Percentiles rank a stretch among this genome's conserved stretches.
These are phyloP conservation scores for Gibbula magus DNA, from an alignment of 2,888 invertebrate genomes.

Conservation along the genomic window DNA sequence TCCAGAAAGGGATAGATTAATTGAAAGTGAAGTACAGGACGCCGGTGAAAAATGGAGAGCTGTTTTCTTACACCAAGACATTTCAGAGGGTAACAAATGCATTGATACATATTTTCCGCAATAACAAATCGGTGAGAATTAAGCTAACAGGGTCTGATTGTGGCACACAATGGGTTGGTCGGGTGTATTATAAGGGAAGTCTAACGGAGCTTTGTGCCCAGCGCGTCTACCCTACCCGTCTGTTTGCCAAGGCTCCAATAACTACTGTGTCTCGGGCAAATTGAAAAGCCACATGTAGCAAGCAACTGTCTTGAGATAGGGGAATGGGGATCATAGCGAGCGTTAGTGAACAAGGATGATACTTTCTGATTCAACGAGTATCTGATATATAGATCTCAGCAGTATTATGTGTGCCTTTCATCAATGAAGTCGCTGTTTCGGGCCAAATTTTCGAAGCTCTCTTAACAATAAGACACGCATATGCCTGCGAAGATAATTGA, in stretches of 20 bases:
- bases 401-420: too few species aligned
- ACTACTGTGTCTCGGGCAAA: constrained; percentile 22
- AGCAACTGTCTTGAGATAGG: too few species aligned
- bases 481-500: too few species aligned
- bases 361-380: too few species aligned
- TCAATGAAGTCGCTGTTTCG: too few species aligned
- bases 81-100: background rate
- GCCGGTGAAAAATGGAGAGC: background rate
- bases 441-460: too few species aligned
- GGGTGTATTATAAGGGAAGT: constrained; percentile 6
- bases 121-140: background rate
- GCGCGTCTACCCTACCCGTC: background rate
- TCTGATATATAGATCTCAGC: too few species aligned
- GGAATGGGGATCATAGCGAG: background rate
- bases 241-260: constrained; percentile 19
- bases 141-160: background rate
- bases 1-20: background rate
- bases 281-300: constrained; percentile 21
- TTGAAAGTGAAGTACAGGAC: background rate
- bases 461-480: too few species aligned
- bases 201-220: constrained; percentile 15
- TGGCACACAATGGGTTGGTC: constrained; percentile 5
- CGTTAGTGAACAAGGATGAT: background rate
- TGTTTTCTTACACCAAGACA: background rate
- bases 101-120: constrained; percentile 9